Percentiles rank a stretch among this genome's conserved stretches.
Conservation (phyloP, 2,797 vertebrate species). For the Pangasius larnaudii region DNA sequence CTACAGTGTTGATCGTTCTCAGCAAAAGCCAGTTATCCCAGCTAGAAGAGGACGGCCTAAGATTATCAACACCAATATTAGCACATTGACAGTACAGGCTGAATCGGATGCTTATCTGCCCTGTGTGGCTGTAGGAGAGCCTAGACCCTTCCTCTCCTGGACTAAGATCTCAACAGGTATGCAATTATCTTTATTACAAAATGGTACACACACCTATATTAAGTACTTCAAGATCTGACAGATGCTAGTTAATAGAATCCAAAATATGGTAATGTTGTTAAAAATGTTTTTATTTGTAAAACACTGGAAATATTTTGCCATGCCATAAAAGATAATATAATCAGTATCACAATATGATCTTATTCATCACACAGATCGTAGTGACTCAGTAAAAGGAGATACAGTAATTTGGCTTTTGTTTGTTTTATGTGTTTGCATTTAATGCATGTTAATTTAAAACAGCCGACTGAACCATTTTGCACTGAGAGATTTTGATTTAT, state of each 20-base stretch:
- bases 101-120: conserved; percentile 81
- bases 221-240: background rate
- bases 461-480: background rate
- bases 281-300: background rate
- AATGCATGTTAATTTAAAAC: background rate
- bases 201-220: background rate
- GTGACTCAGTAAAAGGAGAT: background rate
- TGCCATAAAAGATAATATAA: background rate
- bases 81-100: conserved; percentile 74
- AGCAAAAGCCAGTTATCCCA: conserved; percentile 63
- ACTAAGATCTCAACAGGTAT: conserved; percentile 88
- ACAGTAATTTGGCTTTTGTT: background rate
- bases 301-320: background rate
- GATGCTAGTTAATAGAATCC: background rate
- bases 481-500: background rate
- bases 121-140: conserved; percentile 82
- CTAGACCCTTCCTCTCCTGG: conserved; percentile 86
- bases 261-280: background rate
- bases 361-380: background rate
- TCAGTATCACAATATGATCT: background rate
- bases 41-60: conserved; percentile 72
- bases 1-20: conserved; percentile 50
- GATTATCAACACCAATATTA: conserved; percentile 71
- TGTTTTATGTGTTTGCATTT: background rate
- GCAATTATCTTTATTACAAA: conserved; percentile 33